Evolutionary conservation across 1,140 invertebrate genomes (phyloP).

Genomic region (Drosophila pseudoobscura): DNA sequence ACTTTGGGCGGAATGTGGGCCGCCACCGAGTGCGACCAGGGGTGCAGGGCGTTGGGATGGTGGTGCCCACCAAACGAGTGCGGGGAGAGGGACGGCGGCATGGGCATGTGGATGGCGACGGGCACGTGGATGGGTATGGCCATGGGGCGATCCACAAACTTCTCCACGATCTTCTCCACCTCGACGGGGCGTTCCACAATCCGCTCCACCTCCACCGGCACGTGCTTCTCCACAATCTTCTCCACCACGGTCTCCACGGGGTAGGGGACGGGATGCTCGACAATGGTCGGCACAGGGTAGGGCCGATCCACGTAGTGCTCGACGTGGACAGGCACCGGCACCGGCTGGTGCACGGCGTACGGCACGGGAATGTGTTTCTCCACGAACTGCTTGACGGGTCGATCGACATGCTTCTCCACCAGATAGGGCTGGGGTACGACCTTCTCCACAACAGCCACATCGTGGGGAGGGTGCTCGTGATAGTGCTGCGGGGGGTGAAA

Average conservation of each 20-base stretch:
- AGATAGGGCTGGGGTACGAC: too few relatives aligned
- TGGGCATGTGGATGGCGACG: slow-evolving; percentile 83
- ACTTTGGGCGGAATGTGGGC: slow-evolving; percentile 71
- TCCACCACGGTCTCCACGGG: slow-evolving; percentile 83
- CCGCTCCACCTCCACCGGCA: slow-evolving; percentile 84
- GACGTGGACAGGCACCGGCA: slow-evolving; percentile 84
- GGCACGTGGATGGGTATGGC: slow-evolving; percentile 83
- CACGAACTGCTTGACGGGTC: slow-evolving; percentile 84
- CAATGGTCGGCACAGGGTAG: slow-evolving; percentile 82
- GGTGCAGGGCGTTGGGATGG: slow-evolving; percentile 54
- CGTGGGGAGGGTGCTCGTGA: slow-evolving; percentile 22
- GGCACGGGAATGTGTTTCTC: slow-evolving; percentile 84
- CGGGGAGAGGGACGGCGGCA: slow-evolving; percentile 50
- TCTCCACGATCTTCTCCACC: slow-evolving; percentile 85
- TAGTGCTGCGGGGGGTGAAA: background rate
- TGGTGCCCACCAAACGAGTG: slow-evolving; percentile 17
- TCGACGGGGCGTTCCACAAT: slow-evolving; percentile 85
- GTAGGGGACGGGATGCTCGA: slow-evolving; percentile 83
- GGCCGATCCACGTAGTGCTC: slow-evolving; percentile 83
- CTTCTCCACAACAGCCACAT: too few relatives aligned
- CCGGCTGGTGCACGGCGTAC: slow-evolving; percentile 84
- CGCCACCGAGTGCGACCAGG: slow-evolving; percentile 51
- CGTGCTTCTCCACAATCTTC: slow-evolving; percentile 75
- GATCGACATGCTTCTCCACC: slow-evolving; percentile 61
- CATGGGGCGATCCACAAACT: slow-evolving; percentile 84